These are phyloP conservation scores for Limnephilus lunatus DNA, from an alignment of 2,888 invertebrate genomes.

Conservation along the genomic window DNA sequence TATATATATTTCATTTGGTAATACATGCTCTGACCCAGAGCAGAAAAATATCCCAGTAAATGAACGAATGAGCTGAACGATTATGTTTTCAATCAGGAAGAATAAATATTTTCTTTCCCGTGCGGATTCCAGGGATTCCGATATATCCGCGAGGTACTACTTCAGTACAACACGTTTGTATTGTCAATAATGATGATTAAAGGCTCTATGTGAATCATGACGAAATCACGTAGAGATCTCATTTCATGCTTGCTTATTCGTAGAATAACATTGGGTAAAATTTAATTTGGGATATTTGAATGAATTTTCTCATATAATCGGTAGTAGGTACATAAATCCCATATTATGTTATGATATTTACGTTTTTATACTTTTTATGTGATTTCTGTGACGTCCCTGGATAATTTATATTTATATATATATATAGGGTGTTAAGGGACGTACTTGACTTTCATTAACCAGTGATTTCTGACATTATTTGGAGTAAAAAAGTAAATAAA, in stretches of 20 bases:
- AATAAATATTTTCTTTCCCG: background rate
- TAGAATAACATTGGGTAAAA: background rate
- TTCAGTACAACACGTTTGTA: background rate
- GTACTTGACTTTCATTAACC: too few species aligned
- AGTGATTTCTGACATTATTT: too few species aligned
- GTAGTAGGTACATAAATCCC: too few species aligned
- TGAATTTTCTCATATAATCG: background rate
- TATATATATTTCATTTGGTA: background rate
- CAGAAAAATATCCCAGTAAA: background rate
- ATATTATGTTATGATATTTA: too few species aligned
- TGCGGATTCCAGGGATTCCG: background rate
- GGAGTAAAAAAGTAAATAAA: too few species aligned
- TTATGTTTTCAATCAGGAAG: constrained; percentile 22
- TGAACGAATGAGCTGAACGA: background rate
- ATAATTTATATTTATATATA: too few species aligned
- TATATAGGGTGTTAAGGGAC: too few species aligned
- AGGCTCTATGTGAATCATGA: background rate
- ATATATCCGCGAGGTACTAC: background rate
- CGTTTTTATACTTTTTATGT: too few species aligned
- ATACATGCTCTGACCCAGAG: background rate
- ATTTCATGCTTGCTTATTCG: background rate
- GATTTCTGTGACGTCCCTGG: too few species aligned
- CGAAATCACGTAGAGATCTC: background rate
- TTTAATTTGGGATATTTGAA: background rate
- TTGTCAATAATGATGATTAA: background rate